Conservation (phyloP, 1,140 invertebrate genomes). For the Habropoda laboriosa region DNA sequence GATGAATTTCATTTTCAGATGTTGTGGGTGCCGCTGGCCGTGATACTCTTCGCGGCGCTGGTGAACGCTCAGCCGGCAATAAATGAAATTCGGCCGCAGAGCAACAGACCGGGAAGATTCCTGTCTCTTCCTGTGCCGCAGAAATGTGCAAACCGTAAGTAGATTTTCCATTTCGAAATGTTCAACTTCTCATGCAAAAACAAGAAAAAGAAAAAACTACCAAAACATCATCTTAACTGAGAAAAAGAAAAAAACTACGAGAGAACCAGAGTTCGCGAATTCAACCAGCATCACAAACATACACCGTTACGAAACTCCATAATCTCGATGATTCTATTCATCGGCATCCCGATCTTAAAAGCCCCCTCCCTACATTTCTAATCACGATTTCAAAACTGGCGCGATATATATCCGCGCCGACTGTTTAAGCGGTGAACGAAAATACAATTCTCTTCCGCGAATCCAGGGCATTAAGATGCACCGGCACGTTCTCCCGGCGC, state of each 20-base stretch:
- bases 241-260: neutral
- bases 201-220: neutral
- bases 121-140: constrained; percentile 89
- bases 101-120: constrained; percentile 86
- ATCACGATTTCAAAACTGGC: neutral
- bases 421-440: neutral
- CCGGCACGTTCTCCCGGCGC: constrained; percentile 31
- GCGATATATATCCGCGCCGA: neutral
- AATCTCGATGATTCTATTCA: neutral
- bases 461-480: constrained; percentile 3
- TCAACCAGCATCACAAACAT: too few species aligned
- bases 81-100: constrained; percentile 78
- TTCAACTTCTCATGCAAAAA: neutral
- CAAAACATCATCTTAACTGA: neutral
- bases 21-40: constrained; percentile 74
- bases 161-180: neutral
- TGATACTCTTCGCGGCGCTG: constrained; percentile 71
- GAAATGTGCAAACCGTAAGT: constrained; percentile 92
- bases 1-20: constrained; percentile 70
- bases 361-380: neutral
- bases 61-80: constrained; percentile 76
- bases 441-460: neutral
- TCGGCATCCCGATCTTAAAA: neutral
- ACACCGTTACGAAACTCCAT: neutral
- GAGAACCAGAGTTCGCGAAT: too few species aligned